These are phyloP conservation scores for Anhinga rufa DNA, from an alignment of 2,113 vertebrate species.

Conservation along the genomic window DNA sequence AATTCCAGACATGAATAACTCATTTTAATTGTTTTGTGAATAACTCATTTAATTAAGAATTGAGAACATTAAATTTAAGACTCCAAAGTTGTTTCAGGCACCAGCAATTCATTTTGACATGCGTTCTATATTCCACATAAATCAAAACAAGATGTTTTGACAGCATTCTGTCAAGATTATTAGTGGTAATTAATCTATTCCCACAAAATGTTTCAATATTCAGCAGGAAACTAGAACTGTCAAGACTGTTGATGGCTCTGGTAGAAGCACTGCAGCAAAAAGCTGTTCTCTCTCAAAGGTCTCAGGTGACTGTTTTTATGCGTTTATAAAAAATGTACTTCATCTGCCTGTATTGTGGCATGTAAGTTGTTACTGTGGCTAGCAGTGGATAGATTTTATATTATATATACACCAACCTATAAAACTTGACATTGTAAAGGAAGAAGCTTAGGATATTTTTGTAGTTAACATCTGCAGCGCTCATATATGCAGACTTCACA, in stretches of 20 bases:
- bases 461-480: neutral
- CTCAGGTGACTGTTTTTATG: neutral
- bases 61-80: neutral
- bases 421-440: neutral
- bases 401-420: neutral
- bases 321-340: neutral
- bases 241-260: neutral
- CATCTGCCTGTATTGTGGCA: neutral
- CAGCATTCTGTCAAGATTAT: neutral
- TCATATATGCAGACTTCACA: neutral
- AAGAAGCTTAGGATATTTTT: neutral
- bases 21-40: neutral
- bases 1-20: neutral
- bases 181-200: neutral
- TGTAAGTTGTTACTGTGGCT: neutral
- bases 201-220: neutral
- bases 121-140: neutral
- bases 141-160: constrained; percentile 22
- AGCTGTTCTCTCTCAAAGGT: neutral
- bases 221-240: neutral
- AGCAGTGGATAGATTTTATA: neutral
- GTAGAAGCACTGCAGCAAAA: neutral
- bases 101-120: neutral
- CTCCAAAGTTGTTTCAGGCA: neutral
- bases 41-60: neutral